phyloP scores from a whole-genome alignment of 1,140 invertebrate species.

The Cotesia chilonis region DNA sequence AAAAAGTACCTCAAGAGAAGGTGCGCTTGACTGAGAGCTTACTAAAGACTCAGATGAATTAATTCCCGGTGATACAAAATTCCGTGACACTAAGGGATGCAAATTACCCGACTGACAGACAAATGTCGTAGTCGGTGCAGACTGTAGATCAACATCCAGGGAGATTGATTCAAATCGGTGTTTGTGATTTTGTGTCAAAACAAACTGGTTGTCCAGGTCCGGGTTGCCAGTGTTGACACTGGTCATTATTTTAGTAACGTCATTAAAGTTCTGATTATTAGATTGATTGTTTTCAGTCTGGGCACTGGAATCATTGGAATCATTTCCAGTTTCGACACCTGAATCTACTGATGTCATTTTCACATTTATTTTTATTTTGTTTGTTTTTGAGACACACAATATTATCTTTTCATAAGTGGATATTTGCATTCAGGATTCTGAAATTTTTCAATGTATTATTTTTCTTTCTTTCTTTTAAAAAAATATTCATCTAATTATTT shows the following conservation, averaged over 20 bases:
- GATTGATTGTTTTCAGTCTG: slow-evolving; percentile 28
- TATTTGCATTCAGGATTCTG: no score
- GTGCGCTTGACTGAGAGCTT: no score
- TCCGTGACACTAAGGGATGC: neutral
- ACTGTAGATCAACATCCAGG: neutral
- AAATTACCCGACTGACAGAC: neutral
- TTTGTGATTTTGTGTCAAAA: neutral
- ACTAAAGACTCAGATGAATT: no score
- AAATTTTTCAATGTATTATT: no score
- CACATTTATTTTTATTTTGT: slow-evolving; percentile 1
- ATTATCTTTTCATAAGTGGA: neutral
- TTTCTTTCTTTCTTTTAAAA: no score
- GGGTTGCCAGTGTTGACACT: neutral
- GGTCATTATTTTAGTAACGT: neutral
- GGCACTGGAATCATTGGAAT: slow-evolving; percentile 70
- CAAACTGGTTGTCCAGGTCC: neutral
- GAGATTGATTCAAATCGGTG: neutral
- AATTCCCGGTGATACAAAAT: neutral
- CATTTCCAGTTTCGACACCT: slow-evolving; percentile 73
- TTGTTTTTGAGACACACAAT: neutral
- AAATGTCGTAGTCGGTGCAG: neutral
- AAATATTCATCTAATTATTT: no score
- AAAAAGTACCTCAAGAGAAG: no score
- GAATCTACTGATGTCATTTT: slow-evolving; percentile 67
- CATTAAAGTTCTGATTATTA: slow-evolving; percentile 1